Percentiles rank a stretch among this genome's conserved stretches.
Evolutionary conservation across 1,140 invertebrate species (phyloP).

Genomic region (Laodelphax striatellus): DNA sequence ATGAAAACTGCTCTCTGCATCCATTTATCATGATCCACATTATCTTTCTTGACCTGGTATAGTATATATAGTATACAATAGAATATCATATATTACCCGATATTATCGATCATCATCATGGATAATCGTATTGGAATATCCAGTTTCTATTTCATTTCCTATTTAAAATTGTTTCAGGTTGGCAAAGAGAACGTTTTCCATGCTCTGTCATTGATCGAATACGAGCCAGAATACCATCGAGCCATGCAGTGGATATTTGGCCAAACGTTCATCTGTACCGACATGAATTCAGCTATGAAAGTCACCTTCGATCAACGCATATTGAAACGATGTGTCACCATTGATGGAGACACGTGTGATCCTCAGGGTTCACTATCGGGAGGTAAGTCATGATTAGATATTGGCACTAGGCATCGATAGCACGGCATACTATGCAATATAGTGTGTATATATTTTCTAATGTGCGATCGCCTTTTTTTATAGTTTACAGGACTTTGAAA

Average conservation of each 20-base stretch:
- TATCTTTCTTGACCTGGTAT: too few relatives aligned
- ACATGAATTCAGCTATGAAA: conserved; percentile 65
- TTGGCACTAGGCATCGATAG: too few relatives aligned
- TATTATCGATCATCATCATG: too few relatives aligned
- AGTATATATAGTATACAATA: too few relatives aligned
- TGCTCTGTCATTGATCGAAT: conserved; percentile 74
- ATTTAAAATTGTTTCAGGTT: conserved; percentile 33
- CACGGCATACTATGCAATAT: too few relatives aligned
- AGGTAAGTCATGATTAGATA: conserved; percentile 15
- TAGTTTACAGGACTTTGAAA: too few relatives aligned
- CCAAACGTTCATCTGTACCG: conserved; percentile 66
- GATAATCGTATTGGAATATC: too few relatives aligned
- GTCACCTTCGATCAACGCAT: conserved; percentile 68
- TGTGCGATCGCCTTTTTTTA: too few relatives aligned
- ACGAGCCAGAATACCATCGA: conserved; percentile 48
- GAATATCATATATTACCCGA: too few relatives aligned
- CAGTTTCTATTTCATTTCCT: neutral
- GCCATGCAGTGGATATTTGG: conserved; percentile 91
- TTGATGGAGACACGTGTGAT: conserved; percentile 87
- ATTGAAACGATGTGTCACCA: conserved; percentile 68
- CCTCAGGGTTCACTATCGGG: conserved; percentile 82
- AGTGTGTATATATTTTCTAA: too few relatives aligned
- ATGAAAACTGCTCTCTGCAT: too few relatives aligned
- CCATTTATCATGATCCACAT: too few relatives aligned
- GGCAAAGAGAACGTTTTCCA: conserved; percentile 70